phyloP scores from a whole-genome alignment of 1,140 invertebrate genomes.

The Paracyclopina nana region DNA sequence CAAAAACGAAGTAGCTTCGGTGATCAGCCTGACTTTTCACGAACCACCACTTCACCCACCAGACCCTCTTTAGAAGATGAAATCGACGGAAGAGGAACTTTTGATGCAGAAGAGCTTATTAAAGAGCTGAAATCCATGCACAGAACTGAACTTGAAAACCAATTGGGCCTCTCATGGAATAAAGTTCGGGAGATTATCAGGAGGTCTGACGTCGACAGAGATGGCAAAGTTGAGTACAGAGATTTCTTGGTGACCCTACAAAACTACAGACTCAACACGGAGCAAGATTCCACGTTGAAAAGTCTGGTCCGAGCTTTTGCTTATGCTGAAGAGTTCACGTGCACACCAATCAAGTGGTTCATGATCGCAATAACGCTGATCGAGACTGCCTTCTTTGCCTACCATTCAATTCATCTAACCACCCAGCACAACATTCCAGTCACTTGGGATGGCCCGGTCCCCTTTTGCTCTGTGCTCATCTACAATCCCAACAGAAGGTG shows the following conservation, averaged over 20 bases:
- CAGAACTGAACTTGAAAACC: background rate
- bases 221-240: background rate
- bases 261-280: background rate
- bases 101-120: background rate
- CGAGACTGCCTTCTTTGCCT: background rate
- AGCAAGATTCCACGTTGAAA: background rate
- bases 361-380: conserved; percentile 8
- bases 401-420: conserved; percentile 11
- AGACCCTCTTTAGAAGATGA: too few species aligned
- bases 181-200: conserved; percentile 4
- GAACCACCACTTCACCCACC: too few species aligned
- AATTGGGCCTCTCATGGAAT: background rate
- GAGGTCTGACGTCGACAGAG: background rate
- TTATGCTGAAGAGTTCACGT: conserved; percentile 8
- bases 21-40: too few species aligned
- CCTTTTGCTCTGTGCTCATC: conserved; percentile 15
- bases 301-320: conserved; percentile 8
- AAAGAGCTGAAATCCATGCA: background rate
- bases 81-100: background rate
- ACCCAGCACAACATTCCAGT: background rate
- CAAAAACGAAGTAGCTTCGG: too few species aligned
- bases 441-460: conserved; percentile 13
- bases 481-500: conserved; percentile 13
- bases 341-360: conserved; percentile 2
- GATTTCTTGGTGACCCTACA: conserved; percentile 3